phyloP scores from a whole-genome alignment of 2,113 vertebrate genomes.

The Phylloscopus whistleri region DNA sequence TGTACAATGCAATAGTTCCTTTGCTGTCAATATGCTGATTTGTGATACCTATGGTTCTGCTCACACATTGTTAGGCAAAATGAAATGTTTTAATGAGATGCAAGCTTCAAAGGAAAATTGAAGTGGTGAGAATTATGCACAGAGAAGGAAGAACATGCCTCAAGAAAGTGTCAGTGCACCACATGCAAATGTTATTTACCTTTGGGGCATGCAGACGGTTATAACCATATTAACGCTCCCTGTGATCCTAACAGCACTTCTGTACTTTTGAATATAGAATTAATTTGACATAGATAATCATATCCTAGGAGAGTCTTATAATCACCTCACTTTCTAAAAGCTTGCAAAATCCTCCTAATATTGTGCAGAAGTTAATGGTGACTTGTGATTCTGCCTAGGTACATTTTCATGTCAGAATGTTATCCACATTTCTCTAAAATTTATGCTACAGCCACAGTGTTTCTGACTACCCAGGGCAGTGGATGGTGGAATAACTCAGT shows the following conservation, averaged over 20 bases:
- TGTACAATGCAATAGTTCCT: not conserved
- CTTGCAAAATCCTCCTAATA: not conserved
- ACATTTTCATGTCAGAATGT: not conserved
- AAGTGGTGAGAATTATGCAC: constrained; percentile 69
- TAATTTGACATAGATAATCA: constrained; percentile 3
- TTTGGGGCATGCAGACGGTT: constrained; percentile 56
- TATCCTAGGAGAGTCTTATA: not conserved
- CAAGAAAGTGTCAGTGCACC: constrained; percentile 54
- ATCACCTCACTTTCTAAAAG: not conserved
- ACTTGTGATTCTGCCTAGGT: not conserved
- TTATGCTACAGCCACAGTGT: not conserved
- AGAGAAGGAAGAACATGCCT: constrained; percentile 62
- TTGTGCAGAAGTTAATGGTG: not conserved
- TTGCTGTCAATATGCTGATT: not conserved
- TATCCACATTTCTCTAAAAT: not conserved
- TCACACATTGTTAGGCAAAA: constrained; percentile 63
- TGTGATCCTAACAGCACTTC: constrained; percentile 37
- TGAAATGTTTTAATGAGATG: constrained; percentile 71
- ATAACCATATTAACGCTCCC: constrained; percentile 38
- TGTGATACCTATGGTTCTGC: constrained; percentile 4
- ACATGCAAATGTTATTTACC: constrained; percentile 54
- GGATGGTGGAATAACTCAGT: not conserved
- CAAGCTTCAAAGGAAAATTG: constrained; percentile 69
- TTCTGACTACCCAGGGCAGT: not conserved
- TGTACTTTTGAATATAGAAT: not conserved